Base-by-base conservation (phyloP, 2,113 vertebrate genomes). In the Syrmaticus mikado region DNA sequence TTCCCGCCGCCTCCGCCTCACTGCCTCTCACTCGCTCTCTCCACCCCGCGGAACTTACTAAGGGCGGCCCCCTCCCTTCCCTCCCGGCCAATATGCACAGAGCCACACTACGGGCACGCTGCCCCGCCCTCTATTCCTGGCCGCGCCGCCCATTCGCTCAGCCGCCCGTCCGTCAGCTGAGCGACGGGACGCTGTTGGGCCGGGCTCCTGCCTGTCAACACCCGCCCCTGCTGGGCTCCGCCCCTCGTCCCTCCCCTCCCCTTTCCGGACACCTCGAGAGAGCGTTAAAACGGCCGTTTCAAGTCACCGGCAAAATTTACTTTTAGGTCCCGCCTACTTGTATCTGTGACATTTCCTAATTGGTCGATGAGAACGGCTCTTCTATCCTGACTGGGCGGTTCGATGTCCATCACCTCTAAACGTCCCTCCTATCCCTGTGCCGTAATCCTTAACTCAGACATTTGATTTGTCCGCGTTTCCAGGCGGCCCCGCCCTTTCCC, bases 1-100 rank as follows among this genome's bases (percentile, higher is more conserved):
- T 94, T 93, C 93, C 95, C 93, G 91, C 93, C 89, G 93, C 85
- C 93, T 90, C 82, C 93, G 89, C 95, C 93, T 92, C 91, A 91
- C 95, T 90, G 92, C 72, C 90, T 92, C 75, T 46, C 85, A 76
- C 92, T 93, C 90, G 34, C 90, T 94, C 93, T 50, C 95, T 87
- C 93, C 95, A 73, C 93, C 93, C 95, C 85, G 17, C 95, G 75
- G 85, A 90, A 92, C 94, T 95, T 79, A 77, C 50, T 60, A 75
- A 28, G 64, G 55, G 16, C 73, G 21, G 92, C 76, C 76, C 85
- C 67, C 82, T 52, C 71, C 64, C 74, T 32, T 68, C 11, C 67
- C 57, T n/a, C 80, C 87, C 71, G 34, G 32, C 45, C 89, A 14
- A 55, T 40, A 76, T 52, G 82, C 90, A 82, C 84, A 82, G 45